Percentiles rank a stretch among this genome's conserved stretches.
Conservation (phyloP, 2,113 vertebrate species). For the Herpailurus yagouaroundi region DNA sequence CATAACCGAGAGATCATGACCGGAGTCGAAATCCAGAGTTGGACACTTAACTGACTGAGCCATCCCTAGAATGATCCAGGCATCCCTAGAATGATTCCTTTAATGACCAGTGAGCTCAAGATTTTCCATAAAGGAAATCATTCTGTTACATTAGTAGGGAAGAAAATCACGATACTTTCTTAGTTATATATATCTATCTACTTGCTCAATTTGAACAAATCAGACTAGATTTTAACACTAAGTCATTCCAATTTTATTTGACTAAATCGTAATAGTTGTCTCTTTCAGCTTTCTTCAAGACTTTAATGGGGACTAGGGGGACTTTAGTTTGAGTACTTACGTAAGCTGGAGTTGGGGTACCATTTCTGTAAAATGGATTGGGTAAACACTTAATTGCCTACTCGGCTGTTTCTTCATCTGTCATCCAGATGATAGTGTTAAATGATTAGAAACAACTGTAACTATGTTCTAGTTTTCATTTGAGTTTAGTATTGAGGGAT, state of each 20-base stretch:
- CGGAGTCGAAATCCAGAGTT: no score
- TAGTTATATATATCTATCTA: background rate
- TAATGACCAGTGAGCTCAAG: slow-evolving; percentile 59
- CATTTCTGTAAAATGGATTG: background rate
- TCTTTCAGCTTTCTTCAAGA: background rate
- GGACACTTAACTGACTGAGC: no score
- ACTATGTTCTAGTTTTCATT: background rate
- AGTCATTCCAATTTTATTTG: background rate
- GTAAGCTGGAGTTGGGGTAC: background rate
- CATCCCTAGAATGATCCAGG: no score
- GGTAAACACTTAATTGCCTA: background rate
- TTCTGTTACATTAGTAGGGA: slow-evolving; percentile 48
- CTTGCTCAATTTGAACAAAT: slow-evolving; percentile 50
- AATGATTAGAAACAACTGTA: slow-evolving; percentile 24
- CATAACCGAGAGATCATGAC: no score
- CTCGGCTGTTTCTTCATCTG: slow-evolving; percentile 2
- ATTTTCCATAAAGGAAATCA: slow-evolving; percentile 70
- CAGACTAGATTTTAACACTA: slow-evolving; percentile 16
- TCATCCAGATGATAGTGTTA: background rate
- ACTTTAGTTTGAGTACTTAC: background rate
- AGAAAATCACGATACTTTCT: slow-evolving; percentile 56
- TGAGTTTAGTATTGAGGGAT: slow-evolving; percentile 3
- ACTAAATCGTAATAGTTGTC: background rate
- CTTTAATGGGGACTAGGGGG: background rate
- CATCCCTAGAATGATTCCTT: slow-evolving; percentile 49